phyloP scores from a whole-genome alignment of 2,113 vertebrate species.

The Panthera uncia region DNA sequence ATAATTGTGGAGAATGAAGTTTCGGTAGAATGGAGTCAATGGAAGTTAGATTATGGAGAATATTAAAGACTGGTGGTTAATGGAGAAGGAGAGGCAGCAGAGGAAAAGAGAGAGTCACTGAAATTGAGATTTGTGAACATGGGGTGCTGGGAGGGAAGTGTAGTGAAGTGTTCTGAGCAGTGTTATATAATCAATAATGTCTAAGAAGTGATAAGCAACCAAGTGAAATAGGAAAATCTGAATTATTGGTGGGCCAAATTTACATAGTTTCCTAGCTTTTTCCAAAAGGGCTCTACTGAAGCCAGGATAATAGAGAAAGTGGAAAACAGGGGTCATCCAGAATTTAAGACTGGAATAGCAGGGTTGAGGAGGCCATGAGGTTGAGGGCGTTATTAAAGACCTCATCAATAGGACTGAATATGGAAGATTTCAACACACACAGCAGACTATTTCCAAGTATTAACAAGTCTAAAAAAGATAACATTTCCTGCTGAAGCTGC shows the following conservation, averaged over 20 bases:
- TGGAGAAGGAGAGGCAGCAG: background rate
- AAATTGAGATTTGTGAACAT: background rate
- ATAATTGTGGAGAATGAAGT: background rate
- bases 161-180: background rate
- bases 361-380: background rate
- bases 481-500: slow-evolving; percentile 49
- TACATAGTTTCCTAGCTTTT: background rate
- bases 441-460: background rate
- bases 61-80: background rate
- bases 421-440: background rate
- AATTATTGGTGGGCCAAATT: background rate
- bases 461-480: slow-evolving; percentile 47
- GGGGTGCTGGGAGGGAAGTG: no score
- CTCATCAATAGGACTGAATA: background rate
- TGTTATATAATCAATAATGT: background rate
- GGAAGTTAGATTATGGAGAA: background rate
- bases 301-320: background rate
- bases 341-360: background rate
- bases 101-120: background rate
- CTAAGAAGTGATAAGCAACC: background rate
- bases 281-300: background rate
- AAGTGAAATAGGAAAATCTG: background rate
- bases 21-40: background rate
- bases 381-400: background rate
- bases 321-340: background rate